A percentile compares a stretch with the other conserved stretches of the same genome.
Conservation (phyloP, 2,888 invertebrate species). For the Bursaphelenchus okinawaensis region DNA sequence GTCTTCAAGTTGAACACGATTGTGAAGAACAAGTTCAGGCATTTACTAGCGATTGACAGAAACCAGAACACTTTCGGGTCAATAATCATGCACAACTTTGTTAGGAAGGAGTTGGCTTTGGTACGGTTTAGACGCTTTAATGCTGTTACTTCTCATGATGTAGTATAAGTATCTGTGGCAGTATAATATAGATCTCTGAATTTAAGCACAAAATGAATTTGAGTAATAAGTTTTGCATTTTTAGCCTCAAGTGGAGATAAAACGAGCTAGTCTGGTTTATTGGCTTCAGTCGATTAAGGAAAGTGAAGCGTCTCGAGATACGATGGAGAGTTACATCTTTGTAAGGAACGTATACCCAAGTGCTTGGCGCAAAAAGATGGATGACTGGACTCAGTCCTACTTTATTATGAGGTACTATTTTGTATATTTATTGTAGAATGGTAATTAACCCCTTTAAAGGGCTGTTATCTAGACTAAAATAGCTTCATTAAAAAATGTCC, state of each 20-base stretch:
- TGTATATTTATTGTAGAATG: not conserved
- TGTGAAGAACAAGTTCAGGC: not conserved
- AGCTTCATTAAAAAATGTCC: too few species aligned
- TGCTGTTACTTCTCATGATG: too few species aligned
- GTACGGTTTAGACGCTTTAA: conserved; percentile 15
- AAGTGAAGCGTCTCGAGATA: not conserved
- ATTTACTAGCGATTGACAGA: not conserved
- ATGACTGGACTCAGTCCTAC: conserved; percentile 35
- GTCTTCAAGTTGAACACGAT: conserved; percentile 6
- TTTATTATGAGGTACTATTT: conserved; percentile 33
- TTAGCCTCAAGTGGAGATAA: conserved; percentile 23
- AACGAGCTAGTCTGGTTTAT: conserved; percentile 24
- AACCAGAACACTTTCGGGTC: conserved; percentile 13
- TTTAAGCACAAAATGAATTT: too few species aligned
- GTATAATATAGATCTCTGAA: too few species aligned
- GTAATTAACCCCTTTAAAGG: not conserved
- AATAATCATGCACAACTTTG: conserved; percentile 22
- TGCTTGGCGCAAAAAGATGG: conserved; percentile 27
- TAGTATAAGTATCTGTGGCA: too few species aligned
- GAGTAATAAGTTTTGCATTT: conserved; percentile 1
- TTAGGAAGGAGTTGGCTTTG: conserved; percentile 20
- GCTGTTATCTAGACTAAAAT: too few species aligned
- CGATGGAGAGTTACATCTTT: conserved; percentile 28
- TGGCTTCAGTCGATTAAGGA: conserved; percentile 27
- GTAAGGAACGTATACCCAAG: conserved; percentile 24